These are phyloP conservation scores for Lycia hirtaria DNA, from an alignment of 2,888 invertebrate species.

Conservation along the genomic window DNA sequence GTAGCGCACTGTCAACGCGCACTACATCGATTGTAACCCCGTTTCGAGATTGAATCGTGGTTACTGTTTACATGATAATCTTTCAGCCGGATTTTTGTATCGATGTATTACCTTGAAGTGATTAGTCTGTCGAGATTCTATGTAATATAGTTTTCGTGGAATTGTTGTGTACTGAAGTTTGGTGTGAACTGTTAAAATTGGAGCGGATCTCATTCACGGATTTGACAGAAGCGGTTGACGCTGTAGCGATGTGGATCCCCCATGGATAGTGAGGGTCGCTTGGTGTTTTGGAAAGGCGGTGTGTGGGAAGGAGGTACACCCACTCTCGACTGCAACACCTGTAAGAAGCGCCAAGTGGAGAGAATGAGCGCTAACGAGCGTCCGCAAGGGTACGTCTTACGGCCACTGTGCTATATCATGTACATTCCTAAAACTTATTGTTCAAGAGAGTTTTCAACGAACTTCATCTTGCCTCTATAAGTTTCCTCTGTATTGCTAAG, in stretches of 20 bases:
- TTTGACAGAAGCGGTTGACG: conserved; percentile 31
- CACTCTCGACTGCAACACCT: conserved; percentile 75
- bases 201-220: conserved; percentile 6
- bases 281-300: conserved; percentile 79
- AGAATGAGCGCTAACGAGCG: conserved; percentile 74
- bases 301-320: conserved; percentile 78
- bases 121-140: conserved; percentile 38
- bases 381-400: conserved; percentile 69
- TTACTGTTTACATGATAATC: conserved; percentile 61
- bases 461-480: conserved; percentile 6
- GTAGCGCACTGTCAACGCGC: conserved; percentile 42
- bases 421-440: not conserved
- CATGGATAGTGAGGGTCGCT: conserved; percentile 79
- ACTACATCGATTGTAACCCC: conserved; percentile 60
- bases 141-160: conserved; percentile 41
- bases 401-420: conserved; percentile 15
- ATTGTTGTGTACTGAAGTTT: conserved; percentile 4
- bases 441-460: not conserved
- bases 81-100: conserved; percentile 51
- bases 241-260: conserved; percentile 52
- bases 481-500: conserved; percentile 26
- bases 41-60: conserved; percentile 50
- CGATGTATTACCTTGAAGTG: conserved; percentile 45
- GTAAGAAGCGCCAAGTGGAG: conserved; percentile 77
- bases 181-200: conserved; percentile 7